Percentiles rank a stretch among this genome's conserved stretches.
Conservation (phyloP, 2,113 vertebrate species). For the Struthio camelus region DNA sequence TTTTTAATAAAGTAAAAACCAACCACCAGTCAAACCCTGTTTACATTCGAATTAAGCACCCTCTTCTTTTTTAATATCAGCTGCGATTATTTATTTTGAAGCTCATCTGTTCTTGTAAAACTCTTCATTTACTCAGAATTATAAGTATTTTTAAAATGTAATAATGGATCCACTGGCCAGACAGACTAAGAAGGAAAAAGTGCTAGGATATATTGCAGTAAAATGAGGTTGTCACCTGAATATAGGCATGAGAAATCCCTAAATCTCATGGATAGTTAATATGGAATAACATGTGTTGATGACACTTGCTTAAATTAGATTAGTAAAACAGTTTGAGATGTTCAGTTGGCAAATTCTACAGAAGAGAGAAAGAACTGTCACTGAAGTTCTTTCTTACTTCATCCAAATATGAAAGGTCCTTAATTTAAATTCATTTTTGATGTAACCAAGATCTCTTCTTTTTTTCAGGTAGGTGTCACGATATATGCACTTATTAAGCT, state of each 20-base stretch:
- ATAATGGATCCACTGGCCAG: not conserved
- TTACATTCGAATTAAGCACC: not conserved
- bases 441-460: not conserved
- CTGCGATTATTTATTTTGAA: not conserved
- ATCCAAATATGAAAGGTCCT: not conserved
- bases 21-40: not conserved
- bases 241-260: not conserved
- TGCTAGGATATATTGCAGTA: not conserved
- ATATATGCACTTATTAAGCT: not conserved
- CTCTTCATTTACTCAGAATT: not conserved
- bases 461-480: not conserved
- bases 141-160: not conserved
- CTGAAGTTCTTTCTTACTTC: not conserved
- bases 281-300: not conserved
- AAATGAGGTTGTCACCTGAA: not conserved
- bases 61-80: not conserved
- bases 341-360: not conserved
- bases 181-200: not conserved
- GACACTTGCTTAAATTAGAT: not conserved
- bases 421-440: not conserved
- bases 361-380: not conserved
- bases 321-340: not conserved
- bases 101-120: not conserved
- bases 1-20: not conserved
- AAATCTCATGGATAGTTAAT: not conserved